Base-by-base conservation (phyloP, 2,113 vertebrate genomes). In the Hippocampus mohnikei region DNA sequence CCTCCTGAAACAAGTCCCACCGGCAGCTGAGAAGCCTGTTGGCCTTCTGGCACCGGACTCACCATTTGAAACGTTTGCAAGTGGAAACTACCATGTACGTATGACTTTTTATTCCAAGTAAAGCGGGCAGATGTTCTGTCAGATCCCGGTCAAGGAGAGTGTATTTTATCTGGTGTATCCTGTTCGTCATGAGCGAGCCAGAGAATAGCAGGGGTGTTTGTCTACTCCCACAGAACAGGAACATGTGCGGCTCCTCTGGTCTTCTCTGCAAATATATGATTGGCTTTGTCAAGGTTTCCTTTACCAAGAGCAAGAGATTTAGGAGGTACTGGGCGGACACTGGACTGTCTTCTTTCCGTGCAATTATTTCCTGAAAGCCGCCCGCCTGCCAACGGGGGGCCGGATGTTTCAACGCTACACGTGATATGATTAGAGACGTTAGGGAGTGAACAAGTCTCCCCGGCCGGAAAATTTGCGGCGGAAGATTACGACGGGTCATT, bases 281-380 rank as follows among this genome's bases (percentile, higher is more conserved):
- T 69, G 72, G 66, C 83, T 85, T 84, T 79, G 81, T 71, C 71
- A 23, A 69, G 73, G 52, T 74, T 63, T 66, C 68, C 80, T 82
- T 88, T 88, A 81, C 73, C 80, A 83, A 74, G 76, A 69, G 71
- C 27, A 46, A 73, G 64, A 67, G 70, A 81, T 80, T 80, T 67
- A 68, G 59, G 75, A 70, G 78, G 74, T 83, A 86, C 88, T 77
- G 76, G 71, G 75, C 83, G 59, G 75, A 80, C 46, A 78, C 81
- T 81, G 79, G 74, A 77, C 70, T 74, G 72, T 75, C 74, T 79
- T 84, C 74, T 56, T 59, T 82, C 44, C 80, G 65, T 66, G 72
- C 81, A 79, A 73, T 80, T 75, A 75, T 79, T 75, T 78, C 67
- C 72, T 15, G 21, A 13, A 44, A 44, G 21, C 12, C 40, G 25